These are phyloP conservation scores for Sapajus apella DNA, from an alignment of 2,113 vertebrate genomes.

Conservation along the genomic window DNA sequence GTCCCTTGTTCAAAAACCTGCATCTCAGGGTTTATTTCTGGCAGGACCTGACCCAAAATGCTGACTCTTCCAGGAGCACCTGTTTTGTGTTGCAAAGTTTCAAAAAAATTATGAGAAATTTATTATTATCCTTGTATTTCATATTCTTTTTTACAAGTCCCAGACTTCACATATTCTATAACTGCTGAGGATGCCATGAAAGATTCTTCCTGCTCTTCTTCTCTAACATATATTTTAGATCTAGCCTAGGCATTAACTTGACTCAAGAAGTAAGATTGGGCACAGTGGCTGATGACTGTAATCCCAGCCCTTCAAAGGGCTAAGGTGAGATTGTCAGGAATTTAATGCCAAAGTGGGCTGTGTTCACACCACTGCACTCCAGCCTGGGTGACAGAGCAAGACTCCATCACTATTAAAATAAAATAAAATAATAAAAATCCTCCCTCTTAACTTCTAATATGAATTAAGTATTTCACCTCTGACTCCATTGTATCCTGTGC, in stretches of 20 bases:
- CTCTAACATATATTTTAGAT: neutral
- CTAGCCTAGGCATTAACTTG: neutral
- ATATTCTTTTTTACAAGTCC: neutral
- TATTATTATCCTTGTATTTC: neutral
- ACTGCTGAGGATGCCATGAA: accelerated
- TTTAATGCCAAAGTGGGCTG: neutral
- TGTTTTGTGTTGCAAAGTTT: neutral
- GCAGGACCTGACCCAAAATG: neutral
- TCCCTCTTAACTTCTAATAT: neutral
- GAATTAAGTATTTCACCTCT: neutral
- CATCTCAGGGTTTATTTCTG: neutral
- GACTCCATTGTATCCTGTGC: neutral
- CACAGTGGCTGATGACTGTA: neutral
- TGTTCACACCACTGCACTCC: too few species aligned
- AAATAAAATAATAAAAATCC: too few species aligned
- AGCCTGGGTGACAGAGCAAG: too few species aligned
- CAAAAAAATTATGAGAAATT: neutral
- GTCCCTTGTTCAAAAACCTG: neutral
- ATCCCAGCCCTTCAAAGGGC: neutral
- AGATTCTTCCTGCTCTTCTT: neutral
- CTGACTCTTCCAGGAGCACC: neutral
- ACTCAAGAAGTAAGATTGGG: neutral
- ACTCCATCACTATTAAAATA: too few species aligned
- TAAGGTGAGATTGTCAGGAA: neutral
- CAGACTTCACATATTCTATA: neutral